Conservation (phyloP, 2,888 invertebrate species). For the Sphecodes monilicornis region DNA sequence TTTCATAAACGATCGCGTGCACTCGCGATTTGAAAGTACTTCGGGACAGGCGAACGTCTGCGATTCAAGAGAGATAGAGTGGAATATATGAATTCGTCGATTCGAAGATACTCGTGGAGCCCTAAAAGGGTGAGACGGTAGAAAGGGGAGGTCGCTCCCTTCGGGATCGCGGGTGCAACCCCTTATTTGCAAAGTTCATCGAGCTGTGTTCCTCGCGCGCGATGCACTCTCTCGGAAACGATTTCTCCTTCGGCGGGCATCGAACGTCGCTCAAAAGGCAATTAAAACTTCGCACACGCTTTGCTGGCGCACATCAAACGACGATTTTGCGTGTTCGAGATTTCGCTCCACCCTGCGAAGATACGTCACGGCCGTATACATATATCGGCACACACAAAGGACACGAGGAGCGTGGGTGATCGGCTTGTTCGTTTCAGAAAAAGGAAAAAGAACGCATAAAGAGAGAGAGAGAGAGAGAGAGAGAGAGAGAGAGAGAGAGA, state of each 20-base stretch:
- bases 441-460: background rate
- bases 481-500: background rate
- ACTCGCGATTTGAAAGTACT: background rate
- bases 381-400: background rate
- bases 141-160: constrained; percentile 16
- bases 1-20: background rate
- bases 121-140: background rate
- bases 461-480: too few species aligned
- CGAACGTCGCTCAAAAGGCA: constrained; percentile 62
- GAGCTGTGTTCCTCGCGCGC: constrained; percentile 55
- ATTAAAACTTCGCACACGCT: constrained; percentile 68
- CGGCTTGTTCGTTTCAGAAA: background rate
- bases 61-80: background rate
- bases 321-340: constrained; percentile 56
- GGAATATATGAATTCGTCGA: constrained; percentile 2
- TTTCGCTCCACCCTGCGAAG: constrained; percentile 47
- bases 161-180: constrained; percentile 34
- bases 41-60: background rate
- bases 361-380: background rate
- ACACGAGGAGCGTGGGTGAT: background rate
- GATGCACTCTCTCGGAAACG: constrained; percentile 46
- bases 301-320: constrained; percentile 69
- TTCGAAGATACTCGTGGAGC: constrained; percentile 2
- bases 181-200: constrained; percentile 66
- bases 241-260: constrained; percentile 68